These are phyloP conservation scores for Stictonetta naevosa DNA, from an alignment of 2,113 vertebrate genomes.

Conservation along the genomic window DNA sequence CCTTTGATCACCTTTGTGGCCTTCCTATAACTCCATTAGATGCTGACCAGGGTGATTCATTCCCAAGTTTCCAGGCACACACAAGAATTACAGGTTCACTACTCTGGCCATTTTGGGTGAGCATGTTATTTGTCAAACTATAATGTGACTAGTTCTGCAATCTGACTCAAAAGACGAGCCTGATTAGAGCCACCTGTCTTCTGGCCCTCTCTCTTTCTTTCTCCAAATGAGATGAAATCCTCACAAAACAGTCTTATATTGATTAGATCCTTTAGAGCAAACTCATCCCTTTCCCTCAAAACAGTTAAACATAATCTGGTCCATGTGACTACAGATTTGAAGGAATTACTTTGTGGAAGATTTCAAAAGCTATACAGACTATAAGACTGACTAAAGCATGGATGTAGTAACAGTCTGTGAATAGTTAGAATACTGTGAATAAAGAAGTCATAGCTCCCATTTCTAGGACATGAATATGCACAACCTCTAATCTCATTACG, in stretches of 20 bases:
- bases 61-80: background rate
- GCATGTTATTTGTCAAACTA: background rate
- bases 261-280: background rate
- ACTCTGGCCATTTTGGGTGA: background rate
- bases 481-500: background rate
- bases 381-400: background rate
- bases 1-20: no score
- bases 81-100: background rate
- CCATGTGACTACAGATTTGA: background rate
- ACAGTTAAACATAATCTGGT: fast-evolving
- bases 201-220: background rate
- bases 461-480: background rate
- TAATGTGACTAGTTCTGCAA: background rate
- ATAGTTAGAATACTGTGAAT: background rate
- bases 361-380: background rate
- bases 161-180: background rate
- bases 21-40: background rate
- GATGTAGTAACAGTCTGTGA: background rate
- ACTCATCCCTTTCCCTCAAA: background rate
- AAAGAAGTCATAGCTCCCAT: background rate
- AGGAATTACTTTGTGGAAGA: background rate
- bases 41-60: background rate
- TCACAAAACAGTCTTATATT: background rate
- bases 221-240: background rate
- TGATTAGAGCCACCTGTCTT: background rate